Base-by-base conservation (phyloP, 2,797 vertebrate species). In the Cuculus canorus region DNA sequence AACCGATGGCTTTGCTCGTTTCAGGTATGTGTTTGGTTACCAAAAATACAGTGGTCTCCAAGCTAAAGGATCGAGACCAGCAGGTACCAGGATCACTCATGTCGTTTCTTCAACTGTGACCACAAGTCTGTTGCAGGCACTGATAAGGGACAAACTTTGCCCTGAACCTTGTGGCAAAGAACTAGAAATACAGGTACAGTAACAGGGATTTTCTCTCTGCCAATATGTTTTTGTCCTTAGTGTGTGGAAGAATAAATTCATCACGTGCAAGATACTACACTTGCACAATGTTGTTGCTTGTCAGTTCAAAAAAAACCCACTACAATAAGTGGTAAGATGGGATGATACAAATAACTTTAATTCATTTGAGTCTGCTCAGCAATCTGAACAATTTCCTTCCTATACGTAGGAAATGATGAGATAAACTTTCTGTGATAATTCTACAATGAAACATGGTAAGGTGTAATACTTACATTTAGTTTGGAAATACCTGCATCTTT, bases 1-100 rank as follows among this genome's bases (percentile, higher is more conserved):
- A n/a, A 57, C 50, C 91, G 13, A 89, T 63, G 32, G 21, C 19
- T 91, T 32, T 91, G 66, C 37, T 73, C 33, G 41, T 86, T 95
- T 64, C 92, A 99, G 99, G 93, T 99, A 99, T 7, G 98, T 99
- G 32, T 98, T 99, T 96, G 98, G 98, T 66, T 99, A 99, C 97
- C 98, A 98, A 91, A 99, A 98, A 61, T 98, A 98, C 41, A 97
- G 98, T n/a, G 97, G 98, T 65, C 98, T 98, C 77, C 98, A 98
- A 95, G 98, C 98, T 45, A 99, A 98, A 63, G 99, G 99, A 6
- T 35, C 8, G 41, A 98, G 99, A 84, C 79, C 94, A 2, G 93
- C 94, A 0, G 98, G 98, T 15, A 56, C 93, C 37, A 98, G 97
- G 72, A 95, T 99, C 48, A 98, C 98, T 77, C 99, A 99, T 17